Percentiles rank a stretch among this genome's conserved stretches.
phyloP scores from a whole-genome alignment of 2,888 invertebrate species.

The Stenurella melanura region DNA sequence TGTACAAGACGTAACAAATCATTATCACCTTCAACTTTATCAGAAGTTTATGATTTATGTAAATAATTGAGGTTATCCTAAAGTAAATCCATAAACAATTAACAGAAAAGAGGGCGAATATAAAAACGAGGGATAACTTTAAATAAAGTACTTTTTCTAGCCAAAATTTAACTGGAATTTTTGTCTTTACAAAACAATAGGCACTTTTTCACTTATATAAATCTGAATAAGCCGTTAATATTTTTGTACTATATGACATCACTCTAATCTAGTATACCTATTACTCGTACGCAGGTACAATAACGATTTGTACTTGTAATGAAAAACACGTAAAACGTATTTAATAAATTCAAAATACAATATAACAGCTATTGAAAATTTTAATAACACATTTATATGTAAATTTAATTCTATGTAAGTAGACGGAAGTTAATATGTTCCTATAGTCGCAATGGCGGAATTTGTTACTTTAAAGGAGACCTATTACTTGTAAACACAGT shows the following conservation, averaged over 20 bases:
- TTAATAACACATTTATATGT: slow-evolving; percentile 13
- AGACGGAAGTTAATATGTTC: slow-evolving; percentile 27
- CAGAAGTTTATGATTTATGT: background rate
- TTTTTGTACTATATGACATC: background rate
- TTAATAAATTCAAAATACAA: slow-evolving; percentile 29
- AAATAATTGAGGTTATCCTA: background rate
- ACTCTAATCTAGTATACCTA: background rate
- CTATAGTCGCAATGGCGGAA: slow-evolving; percentile 22
- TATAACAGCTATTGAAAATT: slow-evolving; percentile 18
- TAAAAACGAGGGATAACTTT: background rate
- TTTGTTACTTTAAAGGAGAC: background rate
- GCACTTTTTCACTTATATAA: too few species aligned
- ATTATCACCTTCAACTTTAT: background rate
- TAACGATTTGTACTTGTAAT: background rate
- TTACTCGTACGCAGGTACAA: background rate
- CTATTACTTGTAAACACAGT: background rate
- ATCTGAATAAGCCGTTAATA: background rate
- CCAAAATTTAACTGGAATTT: too few species aligned
- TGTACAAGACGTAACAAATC: background rate
- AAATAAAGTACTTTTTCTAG: too few species aligned
- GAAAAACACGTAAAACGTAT: slow-evolving; percentile 27
- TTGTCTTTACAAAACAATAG: too few species aligned
- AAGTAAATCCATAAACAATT: background rate
- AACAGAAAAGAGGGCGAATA: background rate
- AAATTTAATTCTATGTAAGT: slow-evolving; percentile 28